A percentile compares a stretch with the other conserved stretches of the same genome.
Conservation (phyloP, 2,888 invertebrate species). For the Drosophila kanekoi region DNA sequence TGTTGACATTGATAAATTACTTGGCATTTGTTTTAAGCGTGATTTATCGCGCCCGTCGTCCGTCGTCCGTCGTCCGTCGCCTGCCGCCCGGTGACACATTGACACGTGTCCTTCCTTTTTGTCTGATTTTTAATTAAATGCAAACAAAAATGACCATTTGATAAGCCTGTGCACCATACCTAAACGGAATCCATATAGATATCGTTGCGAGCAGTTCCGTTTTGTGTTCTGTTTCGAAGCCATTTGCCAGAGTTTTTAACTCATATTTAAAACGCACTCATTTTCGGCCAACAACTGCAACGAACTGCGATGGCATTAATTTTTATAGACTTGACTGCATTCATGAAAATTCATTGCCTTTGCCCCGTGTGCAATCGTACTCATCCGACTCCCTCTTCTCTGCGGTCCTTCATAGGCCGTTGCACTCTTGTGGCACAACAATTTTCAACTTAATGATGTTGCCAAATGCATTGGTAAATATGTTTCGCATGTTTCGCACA, state of each 20-base stretch:
- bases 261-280: conserved; percentile 76
- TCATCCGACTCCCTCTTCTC: conserved; percentile 15
- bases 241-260: conserved; percentile 66
- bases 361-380: conserved; percentile 36
- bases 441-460: conserved; percentile 80
- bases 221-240: conserved; percentile 3
- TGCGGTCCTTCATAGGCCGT: conserved; percentile 72
- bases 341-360: conserved; percentile 75
- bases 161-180: conserved; percentile 53
- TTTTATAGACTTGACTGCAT: conserved; percentile 81
- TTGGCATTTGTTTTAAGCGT: conserved; percentile 82
- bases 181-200: conserved; percentile 13
- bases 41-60: conserved; percentile 81
- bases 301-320: conserved; percentile 72
- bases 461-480: conserved; percentile 79
- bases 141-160: conserved; percentile 84
- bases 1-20: conserved; percentile 84
- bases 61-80: conserved; percentile 57
- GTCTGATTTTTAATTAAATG: conserved; percentile 84
- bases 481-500: conserved; percentile 62
- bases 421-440: conserved; percentile 70
- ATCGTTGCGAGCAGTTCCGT: not conserved
- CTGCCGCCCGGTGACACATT: conserved; percentile 67
- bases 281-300: conserved; percentile 48
- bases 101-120: conserved; percentile 82